Evolutionary conservation across 2,113 vertebrate species (phyloP).

Genomic region (Hypomesus transpacificus): DNA sequence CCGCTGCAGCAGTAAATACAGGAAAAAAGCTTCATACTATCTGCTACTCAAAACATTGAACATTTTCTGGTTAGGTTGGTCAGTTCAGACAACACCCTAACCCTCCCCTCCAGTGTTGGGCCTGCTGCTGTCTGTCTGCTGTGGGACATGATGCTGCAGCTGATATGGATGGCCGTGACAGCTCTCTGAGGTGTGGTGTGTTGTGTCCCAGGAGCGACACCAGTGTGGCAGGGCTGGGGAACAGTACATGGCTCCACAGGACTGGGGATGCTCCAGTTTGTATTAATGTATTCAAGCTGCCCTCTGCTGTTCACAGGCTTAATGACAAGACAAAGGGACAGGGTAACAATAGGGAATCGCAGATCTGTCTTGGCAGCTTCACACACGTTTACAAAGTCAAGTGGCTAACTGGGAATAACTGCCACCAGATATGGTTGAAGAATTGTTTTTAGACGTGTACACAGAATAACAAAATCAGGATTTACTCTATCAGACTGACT

Average conservation of each 20-base stretch:
- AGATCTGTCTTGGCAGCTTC: conserved; percentile 18
- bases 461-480: not conserved
- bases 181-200: no score
- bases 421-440: not conserved
- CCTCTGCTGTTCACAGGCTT: conserved; percentile 73
- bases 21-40: not conserved
- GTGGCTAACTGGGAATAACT: no score
- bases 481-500: no score
- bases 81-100: no score
- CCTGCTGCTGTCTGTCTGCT: not conserved
- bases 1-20: not conserved
- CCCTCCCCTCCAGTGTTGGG: no score
- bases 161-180: no score
- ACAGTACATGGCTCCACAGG: conserved; percentile 47
- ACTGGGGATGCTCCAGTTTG: conserved; percentile 48
- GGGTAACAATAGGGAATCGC: conserved; percentile 46
- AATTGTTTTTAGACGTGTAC: not conserved
- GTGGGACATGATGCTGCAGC: no score
- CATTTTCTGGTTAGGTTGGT: no score
- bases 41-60: no score
- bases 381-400: not conserved
- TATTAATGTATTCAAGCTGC: conserved; percentile 76
- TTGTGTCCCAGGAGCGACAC: conserved; percentile 16
- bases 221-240: conserved; percentile 49
- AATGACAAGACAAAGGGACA: conserved; percentile 63